Evolutionary conservation across 2,888 invertebrate species (phyloP), one percentile per base, ranked within the genome.

Genomic region (Caenorhabditis sp.): DNA sequence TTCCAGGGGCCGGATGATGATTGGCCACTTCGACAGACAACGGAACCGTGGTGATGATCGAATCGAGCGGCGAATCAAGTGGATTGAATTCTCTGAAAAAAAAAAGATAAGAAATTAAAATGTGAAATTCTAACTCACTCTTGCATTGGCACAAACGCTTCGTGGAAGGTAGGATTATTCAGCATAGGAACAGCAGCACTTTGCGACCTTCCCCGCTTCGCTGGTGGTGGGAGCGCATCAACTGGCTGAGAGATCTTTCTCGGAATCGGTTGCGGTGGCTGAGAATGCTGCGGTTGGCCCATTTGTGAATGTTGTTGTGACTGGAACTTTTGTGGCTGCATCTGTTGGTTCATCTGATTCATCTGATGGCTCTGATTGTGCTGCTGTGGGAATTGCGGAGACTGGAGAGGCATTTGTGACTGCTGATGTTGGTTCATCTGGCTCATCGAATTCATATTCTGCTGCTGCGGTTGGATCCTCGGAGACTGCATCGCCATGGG

Each of bases 31-130:
- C 74, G 26, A 74, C 26, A 9, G 65, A 53, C 15, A 84, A 62
- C 2, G 84, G 84, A 13, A 74, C 72, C 1, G 82, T 72, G 2
- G 84, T 84, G 55, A 84, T 84, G 53, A 82, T 82, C 9, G 80
- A 80, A 26, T 84, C 82, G n/a, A 84, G 51, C n/a, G 84, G 84
- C 9, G 65, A 67, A 6, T 47, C 60, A n/a, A 32, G 32, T 32
- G 32, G 32, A 9, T 32, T 32, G 32, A 32, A 32, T 9, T 32
- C 28, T 11, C 51, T 51, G 32, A n/a, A 56, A 56, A n/a, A 32
- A n/a, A n/a, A n/a, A n/a, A n/a, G n/a, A n/a, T n/a, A n/a, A n/a
- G n/a, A n/a, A n/a, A n/a, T n/a, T n/a, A n/a, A n/a, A n/a, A n/a
- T n/a, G n/a, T n/a, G 53, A 9, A 24, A 56, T n/a, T n/a, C n/a